Base-by-base conservation (phyloP, 2,797 vertebrate species). In the Antrozous pallidus region DNA sequence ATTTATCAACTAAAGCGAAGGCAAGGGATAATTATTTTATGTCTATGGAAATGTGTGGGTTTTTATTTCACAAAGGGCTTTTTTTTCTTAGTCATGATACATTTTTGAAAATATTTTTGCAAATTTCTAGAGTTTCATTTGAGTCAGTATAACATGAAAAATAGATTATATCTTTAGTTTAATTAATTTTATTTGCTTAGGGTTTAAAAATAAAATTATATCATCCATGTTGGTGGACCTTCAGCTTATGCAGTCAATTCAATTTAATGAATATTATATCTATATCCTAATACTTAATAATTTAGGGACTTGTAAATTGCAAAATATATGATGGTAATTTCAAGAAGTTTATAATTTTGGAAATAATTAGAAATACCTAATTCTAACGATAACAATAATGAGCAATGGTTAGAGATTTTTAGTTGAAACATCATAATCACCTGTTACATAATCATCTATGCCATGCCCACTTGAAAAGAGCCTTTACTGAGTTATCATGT, bases 281-380 rank as follows among this genome's bases (percentile, higher is more conserved):
- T 95, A 88, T 36, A 65, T 81, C 17, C 65, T 93, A 22, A 94
- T 70, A 94, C 2, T 90, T 81, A 90, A 88, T 75, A 17, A 54
- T 38, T 9, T 63, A 71, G 36, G 8, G 8, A 82, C 85, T 82
- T 38, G 88, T 33, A 70, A 24, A 16, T 16, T 54, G 2, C 77
- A 78, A 78, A 84, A 93, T 47, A 8, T 5, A 33, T 86, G 20
- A 83, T 69, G 9, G 7, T 83, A 88, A 87, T 61, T 91, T 91
- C 40, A n/a, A 70, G 22, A 11, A 77, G n/a, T 51, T 80, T 4
- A 24, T 80, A 80, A 80, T 63, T 26, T 91, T 75, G 8, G 20
- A 89, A 88, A 93, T 80, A 94, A 90, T 89, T 91, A 61, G 51
- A 92, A 94, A 73, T 61, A 4, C 1, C 61, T 88, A 63, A 74